phyloP scores from a whole-genome alignment of 2,797 vertebrate genomes.

The Coracias cyanogaster region DNA sequence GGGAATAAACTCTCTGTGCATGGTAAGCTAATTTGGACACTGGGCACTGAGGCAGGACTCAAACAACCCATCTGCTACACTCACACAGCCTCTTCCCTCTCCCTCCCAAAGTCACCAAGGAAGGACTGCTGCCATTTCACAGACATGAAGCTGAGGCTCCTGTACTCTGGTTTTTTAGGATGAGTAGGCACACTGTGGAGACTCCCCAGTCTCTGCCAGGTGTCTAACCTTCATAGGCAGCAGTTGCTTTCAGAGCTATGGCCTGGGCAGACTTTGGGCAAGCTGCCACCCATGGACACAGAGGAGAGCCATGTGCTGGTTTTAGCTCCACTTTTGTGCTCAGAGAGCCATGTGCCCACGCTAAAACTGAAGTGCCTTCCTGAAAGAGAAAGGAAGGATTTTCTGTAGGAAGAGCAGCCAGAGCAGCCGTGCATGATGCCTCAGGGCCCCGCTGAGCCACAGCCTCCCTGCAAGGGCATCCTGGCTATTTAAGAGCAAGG shows the following conservation, averaged over 20 bases:
- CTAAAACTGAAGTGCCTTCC: neutral
- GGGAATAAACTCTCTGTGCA: neutral
- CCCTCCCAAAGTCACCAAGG: neutral
- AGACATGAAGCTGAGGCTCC: neutral
- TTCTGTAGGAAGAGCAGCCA: neutral
- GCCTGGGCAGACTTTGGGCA: neutral
- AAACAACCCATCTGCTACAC: fast-evolving
- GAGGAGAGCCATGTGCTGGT: neutral
- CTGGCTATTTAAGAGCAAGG: neutral
- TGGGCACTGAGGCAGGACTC: neutral
- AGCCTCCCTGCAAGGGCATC: neutral
- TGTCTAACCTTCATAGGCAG: neutral
- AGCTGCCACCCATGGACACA: fast-evolving
- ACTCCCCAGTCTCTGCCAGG: neutral
- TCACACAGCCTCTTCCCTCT: neutral
- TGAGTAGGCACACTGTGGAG: fast-evolving
- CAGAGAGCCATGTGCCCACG: neutral
- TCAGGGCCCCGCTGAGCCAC: neutral
- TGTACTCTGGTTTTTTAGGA: fast-evolving
- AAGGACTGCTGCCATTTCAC: fast-evolving
- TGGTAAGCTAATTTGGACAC: neutral
- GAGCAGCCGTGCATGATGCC: neutral
- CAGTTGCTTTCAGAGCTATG: fast-evolving
- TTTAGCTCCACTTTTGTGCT: neutral
- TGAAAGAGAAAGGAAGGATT: neutral